Evolutionary conservation across 1,140 invertebrate genomes (phyloP), one percentile per base, ranked within the genome.

Genomic region (Drusus annulatus): DNA sequence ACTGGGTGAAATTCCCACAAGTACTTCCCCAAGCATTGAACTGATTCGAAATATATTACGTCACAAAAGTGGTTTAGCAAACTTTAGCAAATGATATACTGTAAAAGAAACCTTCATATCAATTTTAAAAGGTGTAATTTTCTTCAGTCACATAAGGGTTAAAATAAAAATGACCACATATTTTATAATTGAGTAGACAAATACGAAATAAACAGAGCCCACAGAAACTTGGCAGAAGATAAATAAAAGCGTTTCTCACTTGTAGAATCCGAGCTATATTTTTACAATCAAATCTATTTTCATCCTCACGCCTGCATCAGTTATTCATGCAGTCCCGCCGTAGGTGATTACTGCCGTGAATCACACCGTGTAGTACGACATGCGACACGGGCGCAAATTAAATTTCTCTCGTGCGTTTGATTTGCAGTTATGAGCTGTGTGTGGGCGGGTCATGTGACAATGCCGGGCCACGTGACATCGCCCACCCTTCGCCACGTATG

Each of bases 361-460:
- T 45, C 54, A 56, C 8, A 21, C n/a, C 54, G 54, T 56, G 19
- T n/a, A 1, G n/a, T 17, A 56, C 19, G n/a, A 21, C 54, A 56
- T 17, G n/a, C 54, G n/a, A 25, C 21, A 25, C 23, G n/a, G 21
- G 21, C 15, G 21, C 21, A 65, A 65, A 25, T 65, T 28, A 65
- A 69, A 69, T 69, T 62, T 76, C 56, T 58, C 54, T 31, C 54
- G 25, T 76, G 54, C 36, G 31, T 28, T 76, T 63, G 54, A 62
- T 60, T 60, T 63, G 58, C 25, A 60, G 52, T 62, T 62, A 60
- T 76, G 28, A 45, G 54, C 23, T 31, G 60, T 19, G 36, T 45
- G 60, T 36, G 58, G 16, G 28, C n/a, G 28, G 54, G 15, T 17
- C 56, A 28, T 36, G 58, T 76, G 74, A 76, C 54, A 62, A 76